These are phyloP conservation scores for Tinea trinotella DNA, from an alignment of 2,888 invertebrate genomes.

Conservation along the genomic window DNA sequence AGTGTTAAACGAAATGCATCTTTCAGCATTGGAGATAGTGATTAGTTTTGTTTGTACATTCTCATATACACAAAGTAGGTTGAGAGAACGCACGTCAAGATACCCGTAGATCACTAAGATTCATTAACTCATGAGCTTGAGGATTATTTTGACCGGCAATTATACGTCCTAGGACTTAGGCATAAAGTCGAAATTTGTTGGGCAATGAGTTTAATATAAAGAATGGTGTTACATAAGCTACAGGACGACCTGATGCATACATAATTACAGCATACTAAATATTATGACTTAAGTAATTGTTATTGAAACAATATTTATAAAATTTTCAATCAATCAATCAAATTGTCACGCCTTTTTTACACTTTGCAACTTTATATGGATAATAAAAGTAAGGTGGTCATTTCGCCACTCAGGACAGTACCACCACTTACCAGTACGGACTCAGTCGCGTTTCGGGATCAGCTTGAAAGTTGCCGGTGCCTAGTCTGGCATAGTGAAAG, in stretches of 20 bases:
- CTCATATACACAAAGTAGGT: conserved; percentile 64
- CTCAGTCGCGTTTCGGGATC: no score
- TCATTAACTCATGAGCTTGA: conserved; percentile 48
- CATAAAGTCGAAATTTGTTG: conserved; percentile 2
- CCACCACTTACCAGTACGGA: no score
- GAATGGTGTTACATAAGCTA: conserved; percentile 23
- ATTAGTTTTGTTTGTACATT: conserved; percentile 24
- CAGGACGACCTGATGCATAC: conserved; percentile 22
- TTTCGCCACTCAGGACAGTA: no score
- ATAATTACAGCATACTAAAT: background rate
- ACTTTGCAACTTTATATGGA: no score
- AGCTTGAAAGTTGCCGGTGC: no score
- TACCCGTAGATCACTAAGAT: conserved; percentile 64
- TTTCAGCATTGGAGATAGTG: background rate
- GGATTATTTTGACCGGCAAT: background rate
- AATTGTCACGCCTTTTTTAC: no score
- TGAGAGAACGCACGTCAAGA: conserved; percentile 61
- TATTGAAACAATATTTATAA: no score
- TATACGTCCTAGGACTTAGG: background rate
- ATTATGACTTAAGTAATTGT: background rate
- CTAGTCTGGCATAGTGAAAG: no score
- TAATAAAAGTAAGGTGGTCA: no score
- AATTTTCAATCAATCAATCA: no score
- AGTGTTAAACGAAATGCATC: background rate
- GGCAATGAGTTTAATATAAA: background rate